phyloP scores from a whole-genome alignment of 2,113 vertebrate genomes.

The Manacus vitellinus region DNA sequence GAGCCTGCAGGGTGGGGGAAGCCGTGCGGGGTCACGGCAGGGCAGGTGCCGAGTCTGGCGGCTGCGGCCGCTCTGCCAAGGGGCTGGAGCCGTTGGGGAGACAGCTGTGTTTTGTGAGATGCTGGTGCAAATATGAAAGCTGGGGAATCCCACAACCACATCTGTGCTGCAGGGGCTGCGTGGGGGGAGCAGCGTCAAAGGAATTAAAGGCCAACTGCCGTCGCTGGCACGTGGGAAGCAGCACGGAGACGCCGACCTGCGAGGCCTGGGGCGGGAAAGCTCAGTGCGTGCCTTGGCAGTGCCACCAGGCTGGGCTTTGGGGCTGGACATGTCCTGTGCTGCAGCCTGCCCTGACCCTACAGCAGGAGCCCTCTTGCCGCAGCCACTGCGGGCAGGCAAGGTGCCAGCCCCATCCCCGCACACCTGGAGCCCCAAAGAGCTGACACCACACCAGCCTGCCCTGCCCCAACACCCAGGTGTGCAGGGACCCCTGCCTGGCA shows the following conservation, averaged over 20 bases:
- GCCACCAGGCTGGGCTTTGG: fast-evolving
- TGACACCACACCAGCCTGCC: fast-evolving
- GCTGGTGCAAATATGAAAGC: fast-evolving
- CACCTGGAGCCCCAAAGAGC: background rate
- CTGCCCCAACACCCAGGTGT: background rate
- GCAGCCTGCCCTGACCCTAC: background rate
- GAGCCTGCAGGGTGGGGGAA: fast-evolving
- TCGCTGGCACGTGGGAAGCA: fast-evolving
- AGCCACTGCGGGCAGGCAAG: fast-evolving
- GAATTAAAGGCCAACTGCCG: fast-evolving
- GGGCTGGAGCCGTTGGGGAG: background rate
- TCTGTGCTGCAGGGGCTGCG: background rate
- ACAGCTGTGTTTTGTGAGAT: background rate
- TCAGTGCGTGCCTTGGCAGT: fast-evolving
- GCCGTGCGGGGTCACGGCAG: fast-evolving
- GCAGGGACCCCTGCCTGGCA: fast-evolving
- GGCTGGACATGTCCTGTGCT: fast-evolving
- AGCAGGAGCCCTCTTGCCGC: fast-evolving
- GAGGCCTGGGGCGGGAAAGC: fast-evolving
- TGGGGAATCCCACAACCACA: fast-evolving
- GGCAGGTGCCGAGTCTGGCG: background rate
- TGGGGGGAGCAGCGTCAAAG: fast-evolving
- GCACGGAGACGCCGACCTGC: fast-evolving
- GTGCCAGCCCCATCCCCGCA: fast-evolving
- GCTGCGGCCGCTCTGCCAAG: fast-evolving